These are phyloP conservation scores for Drosophila bocqueti DNA, from an alignment of 1,140 invertebrate genomes.

Conservation along the genomic window DNA sequence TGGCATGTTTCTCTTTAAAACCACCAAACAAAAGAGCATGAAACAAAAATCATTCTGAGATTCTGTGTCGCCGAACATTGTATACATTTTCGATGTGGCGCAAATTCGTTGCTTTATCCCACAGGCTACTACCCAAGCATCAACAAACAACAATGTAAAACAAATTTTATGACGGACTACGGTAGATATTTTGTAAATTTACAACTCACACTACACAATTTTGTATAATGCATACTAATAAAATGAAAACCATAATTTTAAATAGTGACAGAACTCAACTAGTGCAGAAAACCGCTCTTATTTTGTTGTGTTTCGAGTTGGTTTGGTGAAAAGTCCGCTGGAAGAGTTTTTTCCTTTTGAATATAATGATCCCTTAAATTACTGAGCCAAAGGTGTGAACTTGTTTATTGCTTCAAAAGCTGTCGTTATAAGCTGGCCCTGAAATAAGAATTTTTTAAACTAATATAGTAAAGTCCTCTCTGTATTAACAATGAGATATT, in stretches of 20 bases:
- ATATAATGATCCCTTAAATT: slow-evolving; percentile 7
- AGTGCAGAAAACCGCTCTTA: not conserved
- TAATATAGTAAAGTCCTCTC: not conserved
- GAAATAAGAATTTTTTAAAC: not conserved
- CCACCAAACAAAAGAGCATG: slow-evolving; percentile 6
- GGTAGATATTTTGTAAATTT: slow-evolving; percentile 80
- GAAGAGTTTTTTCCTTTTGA: not conserved
- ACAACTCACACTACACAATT: slow-evolving; percentile 71
- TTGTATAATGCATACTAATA: slow-evolving; percentile 63
- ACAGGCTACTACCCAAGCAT: slow-evolving; percentile 41
- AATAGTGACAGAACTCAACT: not conserved
- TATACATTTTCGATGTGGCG: slow-evolving; percentile 11
- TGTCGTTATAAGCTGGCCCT: not conserved
- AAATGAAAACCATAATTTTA: slow-evolving; percentile 51
- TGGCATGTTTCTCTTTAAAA: slow-evolving; percentile 38
- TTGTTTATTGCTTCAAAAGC: slow-evolving; percentile 5
- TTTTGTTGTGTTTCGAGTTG: not conserved
- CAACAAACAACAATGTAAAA: slow-evolving; percentile 51
- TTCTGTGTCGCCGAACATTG: slow-evolving; percentile 22
- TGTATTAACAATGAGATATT: not conserved
- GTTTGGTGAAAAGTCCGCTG: not conserved
- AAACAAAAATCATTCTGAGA: slow-evolving; percentile 30
- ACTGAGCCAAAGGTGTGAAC: too few species aligned
- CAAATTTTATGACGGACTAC: slow-evolving; percentile 71
- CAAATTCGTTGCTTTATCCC: slow-evolving; percentile 13